Percentiles rank a stretch among this genome's conserved stretches.
Conservation (phyloP, 2,797 vertebrate genomes). For the Gadopsis marmoratus region DNA sequence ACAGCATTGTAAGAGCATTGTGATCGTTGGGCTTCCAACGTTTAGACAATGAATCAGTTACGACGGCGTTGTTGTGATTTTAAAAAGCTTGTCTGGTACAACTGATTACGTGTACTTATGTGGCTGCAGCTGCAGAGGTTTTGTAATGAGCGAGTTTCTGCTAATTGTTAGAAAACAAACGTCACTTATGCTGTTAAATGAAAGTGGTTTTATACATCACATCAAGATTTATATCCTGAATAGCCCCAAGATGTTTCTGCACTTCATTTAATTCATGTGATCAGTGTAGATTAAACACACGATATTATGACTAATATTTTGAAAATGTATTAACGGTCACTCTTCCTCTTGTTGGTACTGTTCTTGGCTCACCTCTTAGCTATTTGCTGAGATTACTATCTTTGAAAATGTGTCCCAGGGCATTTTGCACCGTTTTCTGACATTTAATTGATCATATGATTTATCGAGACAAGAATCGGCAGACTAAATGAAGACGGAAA, state of each 20-base stretch:
- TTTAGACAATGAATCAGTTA: not conserved
- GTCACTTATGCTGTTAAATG: not conserved
- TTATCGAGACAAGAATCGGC: not conserved
- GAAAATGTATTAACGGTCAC: too few species aligned
- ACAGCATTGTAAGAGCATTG: not conserved
- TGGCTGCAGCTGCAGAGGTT: not conserved
- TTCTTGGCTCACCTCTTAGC: too few species aligned
- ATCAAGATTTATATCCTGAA: not conserved
- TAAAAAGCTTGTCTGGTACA: not conserved
- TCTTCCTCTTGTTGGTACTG: too few species aligned
- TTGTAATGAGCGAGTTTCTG: not conserved
- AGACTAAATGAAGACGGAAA: not conserved
- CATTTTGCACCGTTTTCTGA: not conserved
- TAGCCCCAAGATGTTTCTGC: too few species aligned
- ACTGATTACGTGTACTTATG: not conserved
- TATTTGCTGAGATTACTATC: too few species aligned
- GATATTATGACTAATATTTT: too few species aligned
- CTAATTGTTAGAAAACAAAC: not conserved
- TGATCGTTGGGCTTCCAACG: not conserved
- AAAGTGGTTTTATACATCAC: not conserved
- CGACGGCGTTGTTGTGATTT: not conserved
- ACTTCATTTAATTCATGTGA: too few species aligned
- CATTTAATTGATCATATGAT: not conserved
- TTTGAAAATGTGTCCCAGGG: not conserved
- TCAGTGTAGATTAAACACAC: not conserved